phyloP scores from a whole-genome alignment of 2,888 invertebrate genomes.

The Netelia melanura region DNA sequence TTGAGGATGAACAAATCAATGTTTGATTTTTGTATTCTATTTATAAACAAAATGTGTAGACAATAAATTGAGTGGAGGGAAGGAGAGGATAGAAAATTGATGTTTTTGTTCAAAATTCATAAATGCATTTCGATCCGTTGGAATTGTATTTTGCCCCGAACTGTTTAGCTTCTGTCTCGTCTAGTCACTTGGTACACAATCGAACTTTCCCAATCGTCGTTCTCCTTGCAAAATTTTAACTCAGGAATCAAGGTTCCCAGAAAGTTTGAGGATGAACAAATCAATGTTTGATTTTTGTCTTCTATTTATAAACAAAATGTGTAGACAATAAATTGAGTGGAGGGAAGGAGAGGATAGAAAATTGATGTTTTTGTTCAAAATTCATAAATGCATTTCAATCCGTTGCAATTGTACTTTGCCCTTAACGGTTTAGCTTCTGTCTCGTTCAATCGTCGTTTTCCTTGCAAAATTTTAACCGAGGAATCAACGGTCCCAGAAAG shows the following conservation, averaged over 20 bases:
- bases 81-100: neutral
- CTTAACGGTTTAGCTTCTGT: too few species aligned
- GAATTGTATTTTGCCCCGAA: too few species aligned
- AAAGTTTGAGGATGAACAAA: neutral
- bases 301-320: too few species aligned
- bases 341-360: neutral
- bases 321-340: too few species aligned
- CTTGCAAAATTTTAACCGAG: slow-evolving; percentile 26
- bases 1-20: neutral
- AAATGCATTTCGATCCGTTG: neutral
- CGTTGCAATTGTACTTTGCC: too few species aligned
- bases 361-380: neutral
- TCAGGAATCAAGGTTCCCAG: slow-evolving; percentile 13
- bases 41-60: too few species aligned
- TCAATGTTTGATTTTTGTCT: too few species aligned
- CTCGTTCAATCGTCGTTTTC: slow-evolving; percentile 18
- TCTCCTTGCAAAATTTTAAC: slow-evolving; percentile 28
- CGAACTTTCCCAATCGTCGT: slow-evolving; percentile 7
- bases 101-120: slow-evolving; percentile 15
- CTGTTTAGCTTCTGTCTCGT: too few species aligned
- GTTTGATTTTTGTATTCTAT: too few species aligned
- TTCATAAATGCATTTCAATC: slow-evolving; percentile 16
- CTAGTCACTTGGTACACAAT: too few species aligned
- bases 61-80: too few species aligned
- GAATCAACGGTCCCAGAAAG: slow-evolving; percentile 15